A percentile compares a stretch with the other conserved stretches of the same genome.
Evolutionary conservation across 2,888 invertebrate genomes (phyloP).

Genomic region (Harpagoxenus sublaevis): DNA sequence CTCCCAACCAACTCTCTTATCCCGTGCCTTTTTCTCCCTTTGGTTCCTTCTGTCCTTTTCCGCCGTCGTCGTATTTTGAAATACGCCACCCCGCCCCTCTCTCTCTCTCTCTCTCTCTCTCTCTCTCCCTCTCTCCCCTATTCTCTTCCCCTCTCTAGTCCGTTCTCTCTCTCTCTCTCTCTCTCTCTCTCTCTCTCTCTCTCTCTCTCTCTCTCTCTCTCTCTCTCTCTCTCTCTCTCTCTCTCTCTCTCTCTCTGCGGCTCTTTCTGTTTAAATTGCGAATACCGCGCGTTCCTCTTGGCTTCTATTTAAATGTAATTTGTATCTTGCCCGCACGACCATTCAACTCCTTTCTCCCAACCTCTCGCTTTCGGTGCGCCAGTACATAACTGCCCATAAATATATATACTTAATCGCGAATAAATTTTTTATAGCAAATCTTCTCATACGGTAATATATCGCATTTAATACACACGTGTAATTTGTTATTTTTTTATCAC

Average conservation of each 20-base stretch:
- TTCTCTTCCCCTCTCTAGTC: constrained; percentile 39
- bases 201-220: constrained; percentile 45
- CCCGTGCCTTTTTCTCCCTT: constrained; percentile 15
- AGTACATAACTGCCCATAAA: constrained; percentile 9
- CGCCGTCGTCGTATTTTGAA: constrained; percentile 54
- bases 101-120: constrained; percentile 50
- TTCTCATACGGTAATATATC: background rate
- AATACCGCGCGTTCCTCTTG: constrained; percentile 84
- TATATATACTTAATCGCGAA: background rate
- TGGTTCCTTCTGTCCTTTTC: constrained; percentile 26
- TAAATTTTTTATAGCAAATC: constrained; percentile 1
- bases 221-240: constrained; percentile 40
- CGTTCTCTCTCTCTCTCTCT: constrained; percentile 47
- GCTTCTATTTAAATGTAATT: constrained; percentile 86
- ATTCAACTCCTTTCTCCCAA: constrained; percentile 34
- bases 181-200: constrained; percentile 33
- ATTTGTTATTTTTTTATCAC: background rate
- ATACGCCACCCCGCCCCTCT: constrained; percentile 44
- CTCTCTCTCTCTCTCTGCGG: constrained; percentile 39
- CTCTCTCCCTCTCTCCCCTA: constrained; percentile 17
- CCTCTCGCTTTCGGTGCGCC: constrained; percentile 4
- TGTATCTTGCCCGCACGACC: constrained; percentile 80
- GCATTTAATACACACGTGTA: background rate
- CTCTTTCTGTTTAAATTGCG: constrained; percentile 83
- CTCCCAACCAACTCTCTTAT: constrained; percentile 43